phyloP scores from a whole-genome alignment of 1,140 invertebrate genomes.

The Helicoverpa armigera region DNA sequence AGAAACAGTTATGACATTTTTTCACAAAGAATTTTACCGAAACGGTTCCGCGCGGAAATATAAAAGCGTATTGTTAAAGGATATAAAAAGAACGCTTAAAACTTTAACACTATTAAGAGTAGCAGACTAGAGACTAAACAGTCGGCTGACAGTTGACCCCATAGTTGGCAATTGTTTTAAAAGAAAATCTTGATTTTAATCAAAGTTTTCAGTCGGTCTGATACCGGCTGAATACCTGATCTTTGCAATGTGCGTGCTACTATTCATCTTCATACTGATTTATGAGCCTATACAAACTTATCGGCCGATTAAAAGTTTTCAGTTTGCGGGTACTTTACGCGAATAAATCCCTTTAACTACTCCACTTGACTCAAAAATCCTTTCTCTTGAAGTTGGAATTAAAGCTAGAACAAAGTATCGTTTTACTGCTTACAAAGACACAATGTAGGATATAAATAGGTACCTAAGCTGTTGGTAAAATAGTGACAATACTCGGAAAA shows the following conservation, averaged over 20 bases:
- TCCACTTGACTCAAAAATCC: conserved; percentile 23
- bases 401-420: conserved; percentile 14
- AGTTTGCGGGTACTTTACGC: neutral
- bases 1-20: neutral
- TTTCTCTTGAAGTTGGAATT: neutral
- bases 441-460: neutral
- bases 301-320: too few relatives aligned
- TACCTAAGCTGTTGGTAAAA: too few relatives aligned
- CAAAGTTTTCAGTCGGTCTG: too few relatives aligned
- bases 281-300: too few relatives aligned
- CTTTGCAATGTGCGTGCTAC: too few relatives aligned
- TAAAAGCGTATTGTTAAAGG: conserved; percentile 13
- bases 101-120: conserved; percentile 24
- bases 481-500: too few relatives aligned
- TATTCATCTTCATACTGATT: too few relatives aligned
- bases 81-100: conserved; percentile 8
- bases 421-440: neutral
- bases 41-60: conserved; percentile 3
- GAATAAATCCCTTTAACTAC: conserved; percentile 19
- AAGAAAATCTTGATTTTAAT: too few relatives aligned
- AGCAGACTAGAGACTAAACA: too few relatives aligned
- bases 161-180: too few relatives aligned
- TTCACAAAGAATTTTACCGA: neutral
- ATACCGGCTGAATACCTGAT: too few relatives aligned
- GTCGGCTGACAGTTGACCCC: too few relatives aligned